Percentiles rank a stretch among this genome's conserved stretches.
Evolutionary conservation across 2,888 invertebrate species (phyloP).

Genomic region (Sesamia inferens): DNA sequence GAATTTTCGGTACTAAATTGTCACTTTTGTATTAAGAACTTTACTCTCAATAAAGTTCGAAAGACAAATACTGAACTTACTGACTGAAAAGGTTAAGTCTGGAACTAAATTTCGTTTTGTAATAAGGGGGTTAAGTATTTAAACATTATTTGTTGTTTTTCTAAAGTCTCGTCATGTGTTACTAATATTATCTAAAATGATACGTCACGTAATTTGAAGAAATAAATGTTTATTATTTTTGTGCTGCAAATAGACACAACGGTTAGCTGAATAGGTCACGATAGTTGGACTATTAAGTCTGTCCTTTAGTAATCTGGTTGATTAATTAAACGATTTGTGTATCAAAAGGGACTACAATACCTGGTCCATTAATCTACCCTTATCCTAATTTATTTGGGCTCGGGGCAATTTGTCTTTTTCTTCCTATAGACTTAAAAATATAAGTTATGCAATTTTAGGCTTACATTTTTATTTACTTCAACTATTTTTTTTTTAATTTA

Average conservation of each 20-base stretch:
- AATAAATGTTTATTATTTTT: constrained; percentile 51
- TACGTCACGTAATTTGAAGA: constrained; percentile 30
- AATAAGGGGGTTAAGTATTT: too few relatives aligned
- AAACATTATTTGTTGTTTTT: constrained; percentile 13
- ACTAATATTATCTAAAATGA: constrained; percentile 41
- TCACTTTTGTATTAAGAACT: too few relatives aligned
- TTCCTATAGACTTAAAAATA: background rate
- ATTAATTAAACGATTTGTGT: constrained; percentile 22
- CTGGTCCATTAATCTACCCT: too few relatives aligned
- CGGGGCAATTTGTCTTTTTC: too few relatives aligned
- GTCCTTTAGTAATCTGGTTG: constrained; percentile 46
- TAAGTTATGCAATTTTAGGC: background rate
- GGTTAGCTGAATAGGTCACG: constrained; percentile 29
- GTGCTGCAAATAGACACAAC: constrained; percentile 30
- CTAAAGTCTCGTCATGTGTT: constrained; percentile 25
- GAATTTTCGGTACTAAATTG: too few relatives aligned
- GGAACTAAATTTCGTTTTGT: too few relatives aligned
- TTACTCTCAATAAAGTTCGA: too few relatives aligned
- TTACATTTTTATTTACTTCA: background rate
- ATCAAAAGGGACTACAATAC: background rate
- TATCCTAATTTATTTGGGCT: too few relatives aligned
- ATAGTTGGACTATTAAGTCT: constrained; percentile 31
- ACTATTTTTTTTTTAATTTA: background rate
- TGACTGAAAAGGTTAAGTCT: too few relatives aligned
- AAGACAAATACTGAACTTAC: too few relatives aligned